Percentiles rank a stretch among this genome's conserved stretches.
These are phyloP conservation scores for Atta colombica DNA, from an alignment of 1,140 invertebrate species.

Conservation along the genomic window DNA sequence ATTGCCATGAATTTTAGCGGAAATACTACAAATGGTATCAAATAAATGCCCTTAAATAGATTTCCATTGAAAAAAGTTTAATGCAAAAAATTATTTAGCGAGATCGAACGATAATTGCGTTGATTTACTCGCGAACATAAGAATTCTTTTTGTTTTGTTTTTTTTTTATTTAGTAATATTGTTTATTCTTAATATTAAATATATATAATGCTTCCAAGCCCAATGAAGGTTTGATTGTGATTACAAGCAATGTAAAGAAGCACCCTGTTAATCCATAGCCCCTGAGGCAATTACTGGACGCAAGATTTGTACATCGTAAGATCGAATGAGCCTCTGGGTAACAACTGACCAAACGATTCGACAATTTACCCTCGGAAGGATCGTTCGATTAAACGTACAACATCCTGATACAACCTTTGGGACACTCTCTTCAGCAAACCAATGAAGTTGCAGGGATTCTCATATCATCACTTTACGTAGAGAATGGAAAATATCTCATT, in stretches of 20 bases:
- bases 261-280: constrained; percentile 27
- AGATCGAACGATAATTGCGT: not conserved
- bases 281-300: constrained; percentile 63
- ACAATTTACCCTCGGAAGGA: constrained; percentile 70
- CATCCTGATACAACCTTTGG: constrained; percentile 77
- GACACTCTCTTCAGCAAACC: constrained; percentile 66
- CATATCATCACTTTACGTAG: constrained; percentile 37
- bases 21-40: too few species aligned
- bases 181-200: not conserved
- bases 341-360: constrained; percentile 76
- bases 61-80: too few species aligned
- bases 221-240: not conserved
- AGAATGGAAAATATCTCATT: not conserved
- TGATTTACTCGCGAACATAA: not conserved
- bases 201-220: constrained; percentile 30
- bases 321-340: constrained; percentile 72
- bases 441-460: constrained; percentile 73
- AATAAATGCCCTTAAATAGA: too few species aligned
- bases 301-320: constrained; percentile 71
- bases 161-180: not conserved
- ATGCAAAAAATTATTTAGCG: not conserved
- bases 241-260: constrained; percentile 20
- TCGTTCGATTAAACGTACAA: constrained; percentile 78
- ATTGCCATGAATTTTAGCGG: too few species aligned
- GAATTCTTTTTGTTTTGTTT: not conserved